phyloP scores from a whole-genome alignment of 2,113 vertebrate species.

The Physeter macrocephalus region DNA sequence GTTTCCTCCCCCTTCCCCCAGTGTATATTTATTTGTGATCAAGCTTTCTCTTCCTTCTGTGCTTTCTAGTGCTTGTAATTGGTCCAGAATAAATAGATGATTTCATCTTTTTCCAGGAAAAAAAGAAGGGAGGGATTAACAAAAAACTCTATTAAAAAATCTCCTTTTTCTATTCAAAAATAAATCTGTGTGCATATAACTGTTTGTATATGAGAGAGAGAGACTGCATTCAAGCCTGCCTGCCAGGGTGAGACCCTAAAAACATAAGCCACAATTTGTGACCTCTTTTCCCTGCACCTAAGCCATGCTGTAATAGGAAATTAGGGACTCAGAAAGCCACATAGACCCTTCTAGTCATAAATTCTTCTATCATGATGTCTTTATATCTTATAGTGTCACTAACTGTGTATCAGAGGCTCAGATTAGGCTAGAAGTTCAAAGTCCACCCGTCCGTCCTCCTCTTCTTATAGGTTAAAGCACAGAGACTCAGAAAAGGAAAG shows the following conservation, averaged over 20 bases:
- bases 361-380: background rate
- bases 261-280: background rate
- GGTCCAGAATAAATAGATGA: constrained; percentile 81
- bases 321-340: background rate
- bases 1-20: constrained; percentile 56
- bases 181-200: constrained; percentile 14
- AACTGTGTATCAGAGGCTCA: background rate
- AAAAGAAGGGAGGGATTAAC: constrained; percentile 31
- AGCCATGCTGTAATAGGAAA: background rate
- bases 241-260: background rate
- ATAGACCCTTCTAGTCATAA: background rate
- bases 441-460: background rate
- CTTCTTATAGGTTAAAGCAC: background rate
- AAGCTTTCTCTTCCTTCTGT: constrained; percentile 73
- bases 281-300: background rate
- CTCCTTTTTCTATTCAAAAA: constrained; percentile 61
- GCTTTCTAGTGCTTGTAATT: constrained; percentile 83
- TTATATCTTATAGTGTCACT: background rate
- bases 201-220: background rate
- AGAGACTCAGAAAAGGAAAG: background rate
- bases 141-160: constrained; percentile 73
- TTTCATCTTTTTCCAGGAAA: constrained; percentile 83
- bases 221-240: background rate
- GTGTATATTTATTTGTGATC: constrained; percentile 80
- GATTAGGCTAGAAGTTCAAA: background rate